Base-by-base conservation (phyloP, 2,888 invertebrate species). In the Drosophila prolongata region DNA sequence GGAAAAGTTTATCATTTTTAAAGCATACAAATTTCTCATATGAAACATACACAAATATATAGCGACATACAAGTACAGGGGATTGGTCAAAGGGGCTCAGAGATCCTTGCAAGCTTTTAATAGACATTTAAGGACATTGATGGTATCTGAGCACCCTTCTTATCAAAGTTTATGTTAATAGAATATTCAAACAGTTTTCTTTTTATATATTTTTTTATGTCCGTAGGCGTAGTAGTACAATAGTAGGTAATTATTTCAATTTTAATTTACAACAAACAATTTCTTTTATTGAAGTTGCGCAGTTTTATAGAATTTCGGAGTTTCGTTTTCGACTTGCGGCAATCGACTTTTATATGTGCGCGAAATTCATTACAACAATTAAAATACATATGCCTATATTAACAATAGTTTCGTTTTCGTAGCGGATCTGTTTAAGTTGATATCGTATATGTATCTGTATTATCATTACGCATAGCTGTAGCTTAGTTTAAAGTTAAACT, bases 181-280 rank as follows among this genome's bases (percentile, higher is more conserved):
- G 47, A 53, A 47, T 40, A 44, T 54, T 34, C 60, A 19, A 69
- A 54, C 24, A 49, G 53, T 34, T 8, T 50, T 24, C 43, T 49
- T 60, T 40, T 68, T 46, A 47, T 24, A 35, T 54, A 43, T 59
- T 70, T 71, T 71, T 56, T 44, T 52, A 58, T 49, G 27, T 70
- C 49, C 54, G 53, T 73, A 66, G 68, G 72, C 55, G 60, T 76
- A 64, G 54, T 53, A 46, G 65, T 64, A 60, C 56, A 55, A 13
- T 61, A 47, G 46, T 65, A 71, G 55, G 59, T 69, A 67, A 73
- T 73, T 72, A 65, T 37, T 65, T 73, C 44, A 62, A 65, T 73
- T 80, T 79, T 59, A 75, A 78, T 86, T 83, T 85, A 86, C 79
- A 88, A 77, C 81, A 87, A 83, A 84, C 77, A 77, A 69, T 79